Evolutionary conservation across 2,888 invertebrate genomes (phyloP).

Genomic region (Cantharis rufa): DNA sequence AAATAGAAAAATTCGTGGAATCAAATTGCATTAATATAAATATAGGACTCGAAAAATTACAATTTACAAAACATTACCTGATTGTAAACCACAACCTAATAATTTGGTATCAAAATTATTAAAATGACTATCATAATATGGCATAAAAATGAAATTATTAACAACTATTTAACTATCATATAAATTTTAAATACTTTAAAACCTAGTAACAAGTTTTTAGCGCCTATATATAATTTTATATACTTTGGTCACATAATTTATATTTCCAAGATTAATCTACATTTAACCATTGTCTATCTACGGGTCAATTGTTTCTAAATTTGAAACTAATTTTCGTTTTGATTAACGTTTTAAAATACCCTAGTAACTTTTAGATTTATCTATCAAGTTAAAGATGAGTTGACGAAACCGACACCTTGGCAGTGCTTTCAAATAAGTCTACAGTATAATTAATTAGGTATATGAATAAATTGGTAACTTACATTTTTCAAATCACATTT

Average conservation of each 20-base stretch:
- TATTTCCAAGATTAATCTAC: background rate
- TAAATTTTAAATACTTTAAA: background rate
- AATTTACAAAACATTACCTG: background rate
- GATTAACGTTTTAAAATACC: background rate
- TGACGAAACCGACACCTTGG: background rate
- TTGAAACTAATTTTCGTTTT: background rate
- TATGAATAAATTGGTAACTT: background rate
- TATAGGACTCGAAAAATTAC: background rate
- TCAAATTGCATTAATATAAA: background rate
- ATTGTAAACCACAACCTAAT: conserved; percentile 19
- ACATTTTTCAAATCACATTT: background rate
- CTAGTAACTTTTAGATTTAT: background rate
- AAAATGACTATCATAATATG: conserved; percentile 22
- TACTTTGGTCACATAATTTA: background rate
- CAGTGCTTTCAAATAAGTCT: background rate
- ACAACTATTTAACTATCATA: background rate
- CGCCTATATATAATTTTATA: background rate
- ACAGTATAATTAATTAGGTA: background rate
- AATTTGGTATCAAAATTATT: conserved; percentile 21
- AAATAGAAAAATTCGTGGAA: background rate
- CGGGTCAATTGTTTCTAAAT: background rate
- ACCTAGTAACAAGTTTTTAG: background rate
- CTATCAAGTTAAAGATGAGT: background rate
- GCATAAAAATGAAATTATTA: conserved; percentile 8
- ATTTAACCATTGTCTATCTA: background rate